phyloP scores from a whole-genome alignment of 1,140 invertebrate genomes.

The Thrips palmi region DNA sequence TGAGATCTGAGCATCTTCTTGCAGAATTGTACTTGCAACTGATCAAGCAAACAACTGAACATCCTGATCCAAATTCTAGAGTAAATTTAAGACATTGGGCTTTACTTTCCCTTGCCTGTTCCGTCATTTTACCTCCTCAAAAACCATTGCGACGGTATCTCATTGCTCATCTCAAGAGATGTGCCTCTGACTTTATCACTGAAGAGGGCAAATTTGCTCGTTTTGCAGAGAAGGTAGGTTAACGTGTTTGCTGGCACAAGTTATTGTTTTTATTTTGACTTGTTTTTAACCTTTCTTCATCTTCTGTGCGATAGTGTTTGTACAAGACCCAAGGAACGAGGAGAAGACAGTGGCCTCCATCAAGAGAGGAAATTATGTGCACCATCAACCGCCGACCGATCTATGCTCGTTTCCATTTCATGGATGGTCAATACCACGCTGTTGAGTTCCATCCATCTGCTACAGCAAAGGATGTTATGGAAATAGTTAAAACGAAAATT shows the following conservation, averaged over 20 bases:
- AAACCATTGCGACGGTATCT: slow-evolving; percentile 55
- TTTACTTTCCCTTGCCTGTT: slow-evolving; percentile 70
- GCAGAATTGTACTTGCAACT: slow-evolving; percentile 86
- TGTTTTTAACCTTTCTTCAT: slow-evolving; percentile 10
- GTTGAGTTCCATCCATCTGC: slow-evolving; percentile 90
- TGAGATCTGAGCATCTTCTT: slow-evolving; percentile 70
- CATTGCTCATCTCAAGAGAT: slow-evolving; percentile 76
- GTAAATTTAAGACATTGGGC: slow-evolving; percentile 86
- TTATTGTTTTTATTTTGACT: slow-evolving; percentile 1
- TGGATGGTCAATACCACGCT: slow-evolving; percentile 88
- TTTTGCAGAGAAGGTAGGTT: slow-evolving; percentile 70
- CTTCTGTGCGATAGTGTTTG: slow-evolving; percentile 38
- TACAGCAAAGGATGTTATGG: slow-evolving; percentile 75
- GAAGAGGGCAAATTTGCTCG: slow-evolving; percentile 90
- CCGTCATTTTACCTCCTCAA: slow-evolving; percentile 54
- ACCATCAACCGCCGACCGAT: slow-evolving; percentile 78
- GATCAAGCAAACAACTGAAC: slow-evolving; percentile 86
- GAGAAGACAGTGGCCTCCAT: slow-evolving; percentile 78
- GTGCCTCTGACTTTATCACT: slow-evolving; percentile 70
- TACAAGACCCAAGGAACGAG: slow-evolving; percentile 70
- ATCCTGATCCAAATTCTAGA: slow-evolving; percentile 73
- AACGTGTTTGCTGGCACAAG: slow-evolving; percentile 3
- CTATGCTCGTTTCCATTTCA: slow-evolving; percentile 79
- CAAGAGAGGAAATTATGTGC: slow-evolving; percentile 80
- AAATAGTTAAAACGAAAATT: slow-evolving; percentile 81